phyloP scores from a whole-genome alignment of 2,113 vertebrate genomes.

The Dasyurus viverrinus region DNA sequence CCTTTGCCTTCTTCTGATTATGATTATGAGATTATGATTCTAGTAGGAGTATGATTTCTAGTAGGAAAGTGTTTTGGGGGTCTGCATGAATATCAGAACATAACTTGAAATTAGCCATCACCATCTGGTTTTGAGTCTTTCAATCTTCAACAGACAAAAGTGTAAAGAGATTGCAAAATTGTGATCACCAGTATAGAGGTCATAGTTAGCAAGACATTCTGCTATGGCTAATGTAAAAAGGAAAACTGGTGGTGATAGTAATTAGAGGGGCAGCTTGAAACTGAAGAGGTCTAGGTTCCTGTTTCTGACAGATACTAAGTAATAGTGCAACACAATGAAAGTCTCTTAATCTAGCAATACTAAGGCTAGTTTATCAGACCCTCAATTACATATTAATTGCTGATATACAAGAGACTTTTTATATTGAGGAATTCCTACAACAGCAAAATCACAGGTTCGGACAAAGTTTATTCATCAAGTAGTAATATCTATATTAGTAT shows the following conservation, averaged over 20 bases:
- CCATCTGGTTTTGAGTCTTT: background rate
- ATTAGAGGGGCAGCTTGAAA: background rate
- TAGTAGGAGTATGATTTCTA: too few species aligned
- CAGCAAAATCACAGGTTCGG: background rate
- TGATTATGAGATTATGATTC: too few species aligned
- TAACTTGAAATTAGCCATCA: background rate
- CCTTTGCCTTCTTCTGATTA: too few species aligned
- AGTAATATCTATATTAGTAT: background rate
- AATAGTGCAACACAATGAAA: background rate
- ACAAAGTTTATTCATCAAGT: slow-evolving; percentile 23
- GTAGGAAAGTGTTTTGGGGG: background rate
- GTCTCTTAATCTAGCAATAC: background rate
- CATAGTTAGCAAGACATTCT: background rate
- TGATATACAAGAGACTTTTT: background rate
- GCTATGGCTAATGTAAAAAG: background rate
- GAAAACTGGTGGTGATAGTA: background rate
- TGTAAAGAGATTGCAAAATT: background rate
- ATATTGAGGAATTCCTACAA: background rate
- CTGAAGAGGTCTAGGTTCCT: background rate
- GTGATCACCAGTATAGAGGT: background rate
- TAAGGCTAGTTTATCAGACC: background rate
- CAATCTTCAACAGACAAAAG: background rate
- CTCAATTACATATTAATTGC: background rate
- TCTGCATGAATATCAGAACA: background rate
- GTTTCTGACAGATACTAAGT: background rate